Conservation (phyloP, 2,113 vertebrate species). For the Nipponia nippon region DNA sequence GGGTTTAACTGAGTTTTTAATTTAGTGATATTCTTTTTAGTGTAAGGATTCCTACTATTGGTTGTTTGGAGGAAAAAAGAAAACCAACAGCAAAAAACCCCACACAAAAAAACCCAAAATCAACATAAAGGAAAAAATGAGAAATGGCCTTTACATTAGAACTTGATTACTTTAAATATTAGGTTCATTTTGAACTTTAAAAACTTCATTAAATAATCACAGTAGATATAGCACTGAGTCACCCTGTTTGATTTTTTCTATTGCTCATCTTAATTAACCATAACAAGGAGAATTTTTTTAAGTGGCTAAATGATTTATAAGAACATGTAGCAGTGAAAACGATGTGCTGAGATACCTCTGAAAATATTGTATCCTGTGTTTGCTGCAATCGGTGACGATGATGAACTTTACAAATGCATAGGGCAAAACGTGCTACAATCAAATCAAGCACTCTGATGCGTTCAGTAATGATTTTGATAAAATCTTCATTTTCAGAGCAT, state of each 20-base stretch:
- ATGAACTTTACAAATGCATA: neutral
- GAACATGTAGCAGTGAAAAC: neutral
- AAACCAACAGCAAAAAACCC: neutral
- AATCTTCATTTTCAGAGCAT: neutral
- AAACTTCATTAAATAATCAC: neutral
- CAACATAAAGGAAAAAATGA: neutral
- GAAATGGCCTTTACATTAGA: neutral
- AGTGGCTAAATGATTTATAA: neutral
- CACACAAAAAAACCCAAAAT: neutral
- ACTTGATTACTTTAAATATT: neutral
- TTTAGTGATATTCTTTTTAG: neutral
- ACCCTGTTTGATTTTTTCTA: neutral
- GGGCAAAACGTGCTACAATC: neutral
- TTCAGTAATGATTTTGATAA: neutral
- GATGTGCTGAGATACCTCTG: neutral
- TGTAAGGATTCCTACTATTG: neutral
- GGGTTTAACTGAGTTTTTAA: neutral
- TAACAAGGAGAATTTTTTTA: neutral
- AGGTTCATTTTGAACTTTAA: neutral
- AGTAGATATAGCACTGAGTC: neutral
- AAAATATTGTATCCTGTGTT: neutral
- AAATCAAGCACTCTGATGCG: neutral
- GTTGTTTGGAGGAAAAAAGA: neutral
- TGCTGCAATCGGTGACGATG: neutral
- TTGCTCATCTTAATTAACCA: neutral